phyloP scores from a whole-genome alignment of 2,113 vertebrate species.

The Gopherus evgoodei region DNA sequence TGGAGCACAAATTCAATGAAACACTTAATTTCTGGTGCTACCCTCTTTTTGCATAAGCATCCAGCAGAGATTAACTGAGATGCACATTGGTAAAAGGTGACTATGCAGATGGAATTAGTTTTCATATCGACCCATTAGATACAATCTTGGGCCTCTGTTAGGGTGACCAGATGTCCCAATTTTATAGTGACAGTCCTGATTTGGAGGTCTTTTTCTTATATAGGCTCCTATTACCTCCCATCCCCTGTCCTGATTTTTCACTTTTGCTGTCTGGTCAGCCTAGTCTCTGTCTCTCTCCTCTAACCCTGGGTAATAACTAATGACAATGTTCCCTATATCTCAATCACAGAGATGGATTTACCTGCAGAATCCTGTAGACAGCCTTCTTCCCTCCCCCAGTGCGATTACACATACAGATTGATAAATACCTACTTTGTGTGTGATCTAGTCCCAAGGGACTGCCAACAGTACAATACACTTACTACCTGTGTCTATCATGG shows the following conservation, averaged over 20 bases:
- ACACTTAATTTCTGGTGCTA: conserved; percentile 28
- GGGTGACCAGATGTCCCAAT: no score
- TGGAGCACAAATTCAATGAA: not conserved
- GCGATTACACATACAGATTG: not conserved
- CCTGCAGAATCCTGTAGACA: not conserved
- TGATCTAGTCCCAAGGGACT: conserved; percentile 8
- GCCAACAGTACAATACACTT: not conserved
- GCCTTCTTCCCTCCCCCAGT: not conserved
- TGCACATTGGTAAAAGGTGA: not conserved
- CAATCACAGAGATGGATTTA: conserved; percentile 48
- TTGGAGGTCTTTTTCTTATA: no score
- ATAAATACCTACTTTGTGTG: not conserved
- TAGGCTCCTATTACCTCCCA: no score
- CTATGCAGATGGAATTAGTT: not conserved
- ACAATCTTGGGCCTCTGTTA: not conserved
- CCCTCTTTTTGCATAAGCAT: not conserved
- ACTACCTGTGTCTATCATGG: not conserved
- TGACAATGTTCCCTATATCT: not conserved
- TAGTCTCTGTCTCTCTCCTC: not conserved
- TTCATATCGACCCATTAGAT: not conserved
- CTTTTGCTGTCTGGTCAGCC: no score
- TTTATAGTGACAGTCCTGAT: no score
- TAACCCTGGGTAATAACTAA: not conserved
- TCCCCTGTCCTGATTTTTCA: no score
- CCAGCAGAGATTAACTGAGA: not conserved